Base-by-base conservation (phyloP, 2,888 invertebrate species). In the Macaria liturata region DNA sequence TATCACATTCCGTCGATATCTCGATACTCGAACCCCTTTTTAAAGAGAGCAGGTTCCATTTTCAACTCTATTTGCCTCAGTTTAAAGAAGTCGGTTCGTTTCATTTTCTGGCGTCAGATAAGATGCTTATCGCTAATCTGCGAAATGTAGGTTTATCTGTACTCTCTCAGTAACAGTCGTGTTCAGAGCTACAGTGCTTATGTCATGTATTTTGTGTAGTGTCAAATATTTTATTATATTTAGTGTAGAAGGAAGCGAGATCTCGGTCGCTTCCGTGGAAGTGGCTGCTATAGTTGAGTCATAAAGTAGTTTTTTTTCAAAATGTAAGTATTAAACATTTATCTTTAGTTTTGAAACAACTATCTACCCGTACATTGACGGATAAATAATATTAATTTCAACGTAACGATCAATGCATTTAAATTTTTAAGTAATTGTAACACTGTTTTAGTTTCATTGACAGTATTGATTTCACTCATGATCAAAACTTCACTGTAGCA, bases 91-190 rank as follows among this genome's bases (percentile, higher is more conserved):
- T 49, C 57, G 57, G 62, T 65, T 9, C 32, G 39, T 9, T 39
- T 39, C 20, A 56, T 50, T 58, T 54, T 50, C 9, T 4, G 4
- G n/a, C 9, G n/a, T 56, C 44, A 50, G 64, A 66, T 64, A 66
- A 54, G 60, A 49, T 46, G 54, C 61, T 64, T 66, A 66, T 68
- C 68, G 64, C 44, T 46, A 59, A 72, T 72, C 66, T 50, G 37
- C 34, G 42, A 57, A 59, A 62, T 66, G 61, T 47, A 51, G 62
- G 60, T 59, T 74, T 75, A 76, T 77, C 78, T 67, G 48, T 64
- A 61, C 45, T 62, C 43, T 52, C 52, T 60, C 32, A 59, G 57
- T 47, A n/a, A 4, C 61, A 64, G 64, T 62, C 43, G 50, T 56
- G 46, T 51, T 44, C 45, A 50, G 31, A 43, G 46, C 6, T 46